Conservation (phyloP, 2,797 vertebrate genomes). For the Xiphophorus birchmanni region DNA sequence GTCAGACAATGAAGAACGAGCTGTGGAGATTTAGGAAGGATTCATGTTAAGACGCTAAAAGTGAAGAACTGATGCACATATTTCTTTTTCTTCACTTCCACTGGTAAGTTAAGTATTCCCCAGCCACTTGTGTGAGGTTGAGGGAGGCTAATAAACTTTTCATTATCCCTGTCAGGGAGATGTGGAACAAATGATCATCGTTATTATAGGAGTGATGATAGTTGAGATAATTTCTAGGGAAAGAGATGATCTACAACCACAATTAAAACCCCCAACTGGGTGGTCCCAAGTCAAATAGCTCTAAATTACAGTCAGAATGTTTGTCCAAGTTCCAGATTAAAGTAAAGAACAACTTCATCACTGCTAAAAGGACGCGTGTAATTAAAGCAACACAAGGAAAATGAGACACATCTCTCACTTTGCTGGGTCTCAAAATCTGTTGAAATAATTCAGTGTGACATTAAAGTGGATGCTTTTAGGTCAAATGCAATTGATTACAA, state of each 20-base stretch:
- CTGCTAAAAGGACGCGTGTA: constrained; percentile 35
- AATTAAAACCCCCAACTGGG: constrained; percentile 70
- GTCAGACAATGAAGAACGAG: constrained; percentile 25
- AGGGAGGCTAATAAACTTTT: constrained; percentile 75
- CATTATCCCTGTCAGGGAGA: constrained; percentile 73
- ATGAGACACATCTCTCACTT: constrained; percentile 19
- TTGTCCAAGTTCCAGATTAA: constrained; percentile 46
- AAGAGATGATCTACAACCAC: constrained; percentile 72
- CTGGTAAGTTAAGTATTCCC: constrained; percentile 62
- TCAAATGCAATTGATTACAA: constrained; percentile 44
- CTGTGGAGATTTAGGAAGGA: constrained; percentile 10
- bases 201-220: constrained; percentile 72
- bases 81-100: constrained; percentile 12
- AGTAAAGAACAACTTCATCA: constrained; percentile 49
- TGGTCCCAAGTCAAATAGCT: constrained; percentile 47
- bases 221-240: constrained; percentile 68
- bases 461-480: constrained; percentile 24
- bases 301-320: constrained; percentile 61
- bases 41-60: constrained; percentile 17
- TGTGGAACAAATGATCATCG: constrained; percentile 74
- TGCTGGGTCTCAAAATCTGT: constrained; percentile 9
- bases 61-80: constrained; percentile 1
- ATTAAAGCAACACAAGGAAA: constrained; percentile 43
- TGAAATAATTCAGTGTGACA: constrained; percentile 28
- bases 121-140: constrained; percentile 66